Base-by-base conservation (phyloP, 1,140 invertebrate genomes). In the Calephelis virginiensis region DNA sequence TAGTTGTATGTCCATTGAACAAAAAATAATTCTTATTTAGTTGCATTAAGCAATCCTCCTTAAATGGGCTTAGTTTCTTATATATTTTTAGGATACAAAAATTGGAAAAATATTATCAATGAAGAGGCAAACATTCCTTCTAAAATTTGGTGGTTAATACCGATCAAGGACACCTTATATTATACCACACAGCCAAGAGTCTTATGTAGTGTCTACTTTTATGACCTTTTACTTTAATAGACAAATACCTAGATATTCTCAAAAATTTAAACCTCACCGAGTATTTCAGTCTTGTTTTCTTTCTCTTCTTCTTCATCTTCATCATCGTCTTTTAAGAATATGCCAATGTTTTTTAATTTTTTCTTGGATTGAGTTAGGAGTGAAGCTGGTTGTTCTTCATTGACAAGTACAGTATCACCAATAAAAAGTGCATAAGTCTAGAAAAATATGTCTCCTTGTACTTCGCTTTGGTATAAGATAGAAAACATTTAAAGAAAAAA, bases 381-480 rank as follows among this genome's bases (percentile, higher is more conserved):
- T 45, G 95, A 95, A 0, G 98, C 97, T 8, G 98, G 95, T 50
- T 94, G 95, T 90, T 97, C 96, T 77, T 98, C 97, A 86, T 97
- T 98, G 0, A 99, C 97, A 67, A 98, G 83, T 40, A 99, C 97
- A 14, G 98, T 99, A 91, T 99, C 99, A 13, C 98, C 98, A 75
- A 99, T 94, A 80, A 99, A 99, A 0, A 99, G 92, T 1, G 98
- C 98, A 90, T 99, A 99, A 6, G 92, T 95, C 93, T 92, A n/a
- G 82, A 81, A 63, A 65, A 69, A 66, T 75, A 43, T 43, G 8
- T 43, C 28, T 28, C 28, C 28, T 28, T 28, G 28, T 28, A 28
- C 28, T 1, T 28, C 28, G 5, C 28, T 28, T 4, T 28, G 28
- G 28, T 28, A 28, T 28, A 28, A 28, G 28, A 28, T 28, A 28